Percentiles rank a stretch among this genome's conserved stretches.
Evolutionary conservation across 2,113 vertebrate genomes (phyloP).

Genomic region (Pelecanoides urinatrix): DNA sequence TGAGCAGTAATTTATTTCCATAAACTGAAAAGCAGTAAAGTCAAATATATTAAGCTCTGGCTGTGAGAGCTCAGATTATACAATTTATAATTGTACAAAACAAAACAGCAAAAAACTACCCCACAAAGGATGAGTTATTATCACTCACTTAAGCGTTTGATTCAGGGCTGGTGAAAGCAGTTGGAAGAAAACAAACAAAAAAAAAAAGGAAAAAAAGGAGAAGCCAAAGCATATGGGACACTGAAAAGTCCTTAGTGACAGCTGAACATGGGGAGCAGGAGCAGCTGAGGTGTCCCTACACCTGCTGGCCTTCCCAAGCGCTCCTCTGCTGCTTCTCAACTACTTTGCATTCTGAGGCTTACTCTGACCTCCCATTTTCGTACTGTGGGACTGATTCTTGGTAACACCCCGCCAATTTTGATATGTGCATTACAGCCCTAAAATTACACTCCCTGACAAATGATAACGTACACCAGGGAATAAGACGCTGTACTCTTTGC

Average conservation of each 20-base stretch:
- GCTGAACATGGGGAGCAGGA: neutral
- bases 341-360: neutral
- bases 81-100: constrained; percentile 67
- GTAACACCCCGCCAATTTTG: no score
- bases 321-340: neutral
- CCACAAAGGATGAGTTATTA: constrained; percentile 63
- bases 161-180: constrained; percentile 20
- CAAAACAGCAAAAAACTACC: neutral
- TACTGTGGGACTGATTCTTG: neutral
- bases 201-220: neutral
- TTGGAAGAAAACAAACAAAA: neutral
- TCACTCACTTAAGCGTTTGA: constrained; percentile 9
- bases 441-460: neutral
- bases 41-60: constrained; percentile 71
- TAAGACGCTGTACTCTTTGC: neutral
- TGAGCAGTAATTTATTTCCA: constrained; percentile 74
- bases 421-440: neutral
- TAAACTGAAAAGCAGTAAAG: constrained; percentile 75
- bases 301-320: neutral
- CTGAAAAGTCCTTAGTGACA: neutral
- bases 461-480: fast-evolving
- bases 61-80: constrained; percentile 51
- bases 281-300: neutral
- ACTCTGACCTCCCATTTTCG: neutral
- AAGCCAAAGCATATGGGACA: neutral